These are phyloP conservation scores for Donacobius atricapilla DNA, from an alignment of 2,113 vertebrate genomes.

Conservation along the genomic window DNA sequence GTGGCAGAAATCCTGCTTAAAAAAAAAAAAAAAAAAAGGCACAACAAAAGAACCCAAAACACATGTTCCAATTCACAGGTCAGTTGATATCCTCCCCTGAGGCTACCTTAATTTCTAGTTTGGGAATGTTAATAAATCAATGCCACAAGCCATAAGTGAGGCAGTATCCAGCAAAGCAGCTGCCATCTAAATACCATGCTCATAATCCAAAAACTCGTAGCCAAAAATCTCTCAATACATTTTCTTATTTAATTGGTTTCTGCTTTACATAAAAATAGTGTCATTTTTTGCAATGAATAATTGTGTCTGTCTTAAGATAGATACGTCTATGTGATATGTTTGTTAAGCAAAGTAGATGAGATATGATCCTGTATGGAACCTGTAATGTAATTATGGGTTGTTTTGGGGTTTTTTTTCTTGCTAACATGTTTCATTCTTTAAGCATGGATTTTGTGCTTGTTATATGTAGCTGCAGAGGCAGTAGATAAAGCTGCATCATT, in stretches of 20 bases:
- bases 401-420: background rate
- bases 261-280: background rate
- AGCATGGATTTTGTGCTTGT: background rate
- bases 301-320: background rate
- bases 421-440: background rate
- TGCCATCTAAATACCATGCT: background rate
- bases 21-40: background rate
- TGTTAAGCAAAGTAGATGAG: conserved; percentile 13
- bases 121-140: background rate
- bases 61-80: conserved; percentile 39
- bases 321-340: background rate
- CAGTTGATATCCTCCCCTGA: conserved; percentile 46
- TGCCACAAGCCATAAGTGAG: conserved; percentile 5
- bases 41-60: conserved; percentile 4
- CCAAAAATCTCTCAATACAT: background rate
- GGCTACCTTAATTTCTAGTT: conserved; percentile 9
- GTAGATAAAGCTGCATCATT: background rate
- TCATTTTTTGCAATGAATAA: background rate
- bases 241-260: conserved; percentile 28
- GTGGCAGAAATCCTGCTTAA: background rate
- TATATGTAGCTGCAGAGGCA: background rate
- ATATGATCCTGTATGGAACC: background rate
- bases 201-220: background rate
- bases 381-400: background rate
- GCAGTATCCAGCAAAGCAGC: conserved; percentile 1